Evolutionary conservation across 2,113 vertebrate species (phyloP).

Genomic region (Benitochromis conjunctus): DNA sequence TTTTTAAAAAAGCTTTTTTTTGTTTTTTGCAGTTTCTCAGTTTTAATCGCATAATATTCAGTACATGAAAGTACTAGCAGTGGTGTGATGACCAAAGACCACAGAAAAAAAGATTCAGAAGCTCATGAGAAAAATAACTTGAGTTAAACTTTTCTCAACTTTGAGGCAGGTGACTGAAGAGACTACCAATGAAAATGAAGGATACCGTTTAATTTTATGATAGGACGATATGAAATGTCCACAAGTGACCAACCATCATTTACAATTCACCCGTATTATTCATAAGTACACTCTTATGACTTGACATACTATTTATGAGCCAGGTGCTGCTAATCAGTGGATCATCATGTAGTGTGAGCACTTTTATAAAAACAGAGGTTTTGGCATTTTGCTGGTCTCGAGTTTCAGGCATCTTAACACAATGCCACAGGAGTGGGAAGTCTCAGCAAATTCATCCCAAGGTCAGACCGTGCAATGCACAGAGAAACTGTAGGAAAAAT

Average conservation of each 20-base stretch:
- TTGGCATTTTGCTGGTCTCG: neutral
- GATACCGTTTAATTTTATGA: neutral
- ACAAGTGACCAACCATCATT: no score
- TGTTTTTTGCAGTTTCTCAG: neutral
- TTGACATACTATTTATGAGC: neutral
- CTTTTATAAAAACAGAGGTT: neutral
- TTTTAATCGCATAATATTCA: neutral
- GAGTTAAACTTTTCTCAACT: neutral
- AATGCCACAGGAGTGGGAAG: rapidly evolving
- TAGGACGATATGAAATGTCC: neutral
- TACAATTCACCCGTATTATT: neutral
- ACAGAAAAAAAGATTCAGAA: neutral
- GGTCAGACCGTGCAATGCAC: neutral
- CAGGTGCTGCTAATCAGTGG: neutral
- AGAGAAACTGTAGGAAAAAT: rapidly evolving
- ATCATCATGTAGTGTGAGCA: neutral
- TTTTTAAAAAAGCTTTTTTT: neutral
- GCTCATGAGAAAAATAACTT: neutral
- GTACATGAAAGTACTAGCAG: neutral
- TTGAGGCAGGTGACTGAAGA: rapidly evolving
- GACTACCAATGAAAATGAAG: rapidly evolving
- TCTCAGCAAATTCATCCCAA: neutral
- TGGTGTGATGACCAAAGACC: neutral
- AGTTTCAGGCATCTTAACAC: neutral
- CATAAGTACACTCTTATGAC: neutral